phyloP scores from a whole-genome alignment of 1,140 invertebrate genomes.

The Zaprionus davidi region DNA sequence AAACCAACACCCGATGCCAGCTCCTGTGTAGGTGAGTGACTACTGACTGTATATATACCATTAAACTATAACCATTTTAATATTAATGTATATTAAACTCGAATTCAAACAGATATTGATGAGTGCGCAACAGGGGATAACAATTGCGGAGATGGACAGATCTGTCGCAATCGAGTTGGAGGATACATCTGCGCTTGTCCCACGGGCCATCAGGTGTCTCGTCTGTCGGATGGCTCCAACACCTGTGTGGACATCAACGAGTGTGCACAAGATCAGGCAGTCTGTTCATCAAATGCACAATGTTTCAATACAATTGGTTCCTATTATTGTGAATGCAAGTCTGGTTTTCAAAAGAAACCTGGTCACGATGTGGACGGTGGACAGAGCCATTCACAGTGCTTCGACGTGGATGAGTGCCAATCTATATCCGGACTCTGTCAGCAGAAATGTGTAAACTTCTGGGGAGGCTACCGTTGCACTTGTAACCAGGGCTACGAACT shows the following conservation, averaged over 20 bases:
- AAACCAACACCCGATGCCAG: constrained; percentile 84
- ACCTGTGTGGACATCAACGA: constrained; percentile 96
- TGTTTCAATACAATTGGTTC: constrained; percentile 93
- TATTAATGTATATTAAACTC: not conserved
- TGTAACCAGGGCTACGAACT: constrained; percentile 91
- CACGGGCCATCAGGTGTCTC: constrained; percentile 87
- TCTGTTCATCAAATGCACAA: constrained; percentile 86
- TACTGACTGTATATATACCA: not conserved
- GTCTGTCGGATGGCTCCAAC: constrained; percentile 84
- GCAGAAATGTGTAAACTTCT: constrained; percentile 93
- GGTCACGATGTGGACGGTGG: constrained; percentile 41
- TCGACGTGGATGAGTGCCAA: constrained; percentile 89
- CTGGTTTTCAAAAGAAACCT: constrained; percentile 88
- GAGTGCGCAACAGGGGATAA: constrained; percentile 89
- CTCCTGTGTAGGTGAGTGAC: constrained; percentile 82
- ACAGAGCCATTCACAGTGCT: constrained; percentile 85
- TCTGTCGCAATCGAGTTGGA: constrained; percentile 90
- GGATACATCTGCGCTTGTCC: constrained; percentile 91
- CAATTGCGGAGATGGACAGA: constrained; percentile 88
- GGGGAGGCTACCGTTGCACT: constrained; percentile 92
- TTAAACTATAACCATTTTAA: not conserved
- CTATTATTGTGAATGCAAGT: constrained; percentile 91
- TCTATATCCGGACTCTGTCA: constrained; percentile 89
- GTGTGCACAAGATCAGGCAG: constrained; percentile 86
- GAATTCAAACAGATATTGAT: constrained; percentile 85